Evolutionary conservation across 2,113 vertebrate genomes (phyloP).

Genomic region (Thunnus thynnus): DNA sequence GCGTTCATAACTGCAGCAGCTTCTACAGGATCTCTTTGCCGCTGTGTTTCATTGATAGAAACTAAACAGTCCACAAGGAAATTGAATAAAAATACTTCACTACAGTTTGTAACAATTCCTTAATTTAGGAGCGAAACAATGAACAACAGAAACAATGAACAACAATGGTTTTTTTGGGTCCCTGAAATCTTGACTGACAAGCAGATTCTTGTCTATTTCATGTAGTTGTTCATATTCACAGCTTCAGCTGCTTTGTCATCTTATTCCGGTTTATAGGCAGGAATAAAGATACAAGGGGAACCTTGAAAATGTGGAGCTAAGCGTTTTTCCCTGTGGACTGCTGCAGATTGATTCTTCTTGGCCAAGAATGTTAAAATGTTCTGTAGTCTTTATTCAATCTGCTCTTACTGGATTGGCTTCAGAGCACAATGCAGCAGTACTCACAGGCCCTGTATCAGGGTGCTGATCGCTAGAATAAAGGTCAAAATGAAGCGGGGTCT

Average conservation of each 20-base stretch:
- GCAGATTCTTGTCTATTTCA: constrained; percentile 51
- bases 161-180: constrained; percentile 13
- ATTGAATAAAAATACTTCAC: constrained; percentile 7
- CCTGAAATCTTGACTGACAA: constrained; percentile 35
- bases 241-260: constrained; percentile 47
- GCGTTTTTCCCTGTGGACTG: constrained; percentile 66
- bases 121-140: constrained; percentile 29
- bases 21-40: constrained; percentile 43
- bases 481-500: constrained; percentile 68
- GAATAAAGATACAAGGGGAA: constrained; percentile 58
- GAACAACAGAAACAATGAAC: constrained; percentile 14
- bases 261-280: constrained; percentile 55
- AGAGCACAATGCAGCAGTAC: constrained; percentile 70
- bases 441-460: constrained; percentile 53
- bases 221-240: constrained; percentile 20
- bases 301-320: constrained; percentile 72
- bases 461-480: constrained; percentile 73
- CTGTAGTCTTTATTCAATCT: constrained; percentile 69
- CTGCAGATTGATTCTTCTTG: constrained; percentile 74
- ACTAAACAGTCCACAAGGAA: constrained; percentile 18
- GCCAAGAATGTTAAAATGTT: constrained; percentile 78
- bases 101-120: constrained; percentile 6
- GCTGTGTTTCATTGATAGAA: constrained; percentile 37
- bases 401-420: constrained; percentile 67
- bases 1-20: constrained; percentile 64